These are phyloP conservation scores for Phainopepla nitens DNA, from an alignment of 2,113 vertebrate species.

Conservation along the genomic window DNA sequence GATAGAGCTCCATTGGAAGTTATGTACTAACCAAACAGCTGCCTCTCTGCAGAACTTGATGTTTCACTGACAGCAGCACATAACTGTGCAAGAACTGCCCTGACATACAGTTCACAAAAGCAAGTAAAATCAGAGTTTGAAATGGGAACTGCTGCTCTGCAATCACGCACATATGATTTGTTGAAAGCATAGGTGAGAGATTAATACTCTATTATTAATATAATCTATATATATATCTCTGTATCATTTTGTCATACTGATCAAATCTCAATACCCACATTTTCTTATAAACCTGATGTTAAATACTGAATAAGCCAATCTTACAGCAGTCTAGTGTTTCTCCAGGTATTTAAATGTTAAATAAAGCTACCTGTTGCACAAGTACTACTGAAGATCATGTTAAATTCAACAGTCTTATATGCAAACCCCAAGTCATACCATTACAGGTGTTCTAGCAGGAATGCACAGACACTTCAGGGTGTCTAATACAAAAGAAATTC, in stretches of 20 bases:
- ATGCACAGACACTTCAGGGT: background rate
- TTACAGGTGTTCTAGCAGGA: background rate
- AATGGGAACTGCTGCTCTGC: background rate
- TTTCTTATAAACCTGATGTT: background rate
- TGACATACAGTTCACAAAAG: background rate
- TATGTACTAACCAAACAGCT: background rate
- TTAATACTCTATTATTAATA: background rate
- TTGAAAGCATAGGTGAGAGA: background rate
- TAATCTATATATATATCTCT: background rate
- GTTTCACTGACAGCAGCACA: background rate
- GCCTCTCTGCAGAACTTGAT: background rate
- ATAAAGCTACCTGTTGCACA: background rate
- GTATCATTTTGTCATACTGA: background rate
- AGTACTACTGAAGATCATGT: background rate
- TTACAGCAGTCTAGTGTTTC: background rate
- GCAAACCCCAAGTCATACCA: background rate
- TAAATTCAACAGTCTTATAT: background rate
- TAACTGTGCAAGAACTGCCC: background rate
- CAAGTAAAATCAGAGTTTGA: background rate
- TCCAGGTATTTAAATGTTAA: background rate
- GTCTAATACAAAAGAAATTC: background rate
- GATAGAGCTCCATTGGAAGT: background rate
- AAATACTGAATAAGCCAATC: background rate
- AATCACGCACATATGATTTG: background rate
- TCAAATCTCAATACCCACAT: background rate